Base-by-base conservation (phyloP, 2,888 invertebrate genomes). In the Tridacna gigas region DNA sequence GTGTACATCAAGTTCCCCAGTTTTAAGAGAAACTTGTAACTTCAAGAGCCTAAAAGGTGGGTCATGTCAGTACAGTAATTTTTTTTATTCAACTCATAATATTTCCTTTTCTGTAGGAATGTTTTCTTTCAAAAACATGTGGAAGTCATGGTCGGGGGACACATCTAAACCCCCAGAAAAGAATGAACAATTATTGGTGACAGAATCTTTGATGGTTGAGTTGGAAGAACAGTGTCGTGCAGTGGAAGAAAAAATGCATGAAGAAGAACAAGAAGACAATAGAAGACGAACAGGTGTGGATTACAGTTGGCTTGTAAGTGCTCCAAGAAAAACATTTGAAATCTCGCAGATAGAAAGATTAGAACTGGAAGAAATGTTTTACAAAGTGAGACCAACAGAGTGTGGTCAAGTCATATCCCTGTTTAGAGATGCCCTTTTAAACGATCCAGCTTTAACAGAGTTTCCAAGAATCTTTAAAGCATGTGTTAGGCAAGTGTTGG, bases 271-370 rank as follows among this genome's bases (percentile, higher is more conserved):
- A 28, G 91, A 93, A 56, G 84, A 90, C 63, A 88, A 89, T 20
- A 79, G 91, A 26, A 71, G 80, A 66, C 76, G 86, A 48, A 91
- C 90, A 3, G 93, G 93, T 12, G 94, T 93, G 7, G 94, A 94
- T 78, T 94, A 94, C 86, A 93, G 91, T 76, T 94, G 94, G 94
- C 88, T 94, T 18, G 89, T 93, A 11, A 92, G 90, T 20, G 79
- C 87, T 1, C 84, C 91, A 1, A 88, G 91, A 5, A 91, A 91
- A 79, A 47, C 79, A 7, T 94, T 91, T 77, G 91, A 93, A 82
- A 91, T 94, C 61, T 91, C 94, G 11, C 93, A 93, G 76, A 80
- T 94, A n/a, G 92, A 93, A 74, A 83, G 93, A 51, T 83, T 94
- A 11, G 94, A 94, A 76, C 84, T 94, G 15, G 94, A 94, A 65